A percentile compares a stretch with the other conserved stretches of the same genome.
Evolutionary conservation across 2,113 vertebrate species (phyloP).

Genomic region (Hystrix brachyura): DNA sequence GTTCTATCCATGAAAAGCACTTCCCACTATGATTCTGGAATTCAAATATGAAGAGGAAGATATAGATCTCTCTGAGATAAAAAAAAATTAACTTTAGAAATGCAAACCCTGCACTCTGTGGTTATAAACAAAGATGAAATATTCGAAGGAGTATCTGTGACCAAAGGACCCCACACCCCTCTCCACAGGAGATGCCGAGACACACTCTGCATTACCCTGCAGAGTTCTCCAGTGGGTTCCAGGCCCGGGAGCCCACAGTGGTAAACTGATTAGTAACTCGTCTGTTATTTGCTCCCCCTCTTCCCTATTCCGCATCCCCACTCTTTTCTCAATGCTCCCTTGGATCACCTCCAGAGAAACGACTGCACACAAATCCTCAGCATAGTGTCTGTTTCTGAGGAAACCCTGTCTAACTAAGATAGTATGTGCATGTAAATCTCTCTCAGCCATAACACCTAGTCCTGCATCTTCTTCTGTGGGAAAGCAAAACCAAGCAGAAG

Average conservation of each 20-base stretch:
- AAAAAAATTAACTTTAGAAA: background rate
- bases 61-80: background rate
- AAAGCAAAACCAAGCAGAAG: background rate
- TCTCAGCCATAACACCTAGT: background rate
- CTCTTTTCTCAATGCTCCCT: background rate
- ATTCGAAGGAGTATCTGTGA: background rate
- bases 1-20: background rate
- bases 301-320: background rate
- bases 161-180: background rate
- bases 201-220: background rate
- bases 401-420: background rate
- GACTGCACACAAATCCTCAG: background rate
- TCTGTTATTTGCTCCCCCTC: background rate
- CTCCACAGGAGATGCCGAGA: background rate
- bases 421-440: background rate
- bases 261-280: background rate
- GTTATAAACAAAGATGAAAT: background rate
- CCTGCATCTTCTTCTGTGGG: background rate
- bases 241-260: background rate
- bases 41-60: conserved; percentile 26
- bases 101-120: background rate
- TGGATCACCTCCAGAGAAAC: background rate
- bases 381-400: background rate
- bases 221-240: background rate
- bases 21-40: background rate